Evolutionary conservation across 2,888 invertebrate species (phyloP).

Genomic region (Strigamia transsilvanica): DNA sequence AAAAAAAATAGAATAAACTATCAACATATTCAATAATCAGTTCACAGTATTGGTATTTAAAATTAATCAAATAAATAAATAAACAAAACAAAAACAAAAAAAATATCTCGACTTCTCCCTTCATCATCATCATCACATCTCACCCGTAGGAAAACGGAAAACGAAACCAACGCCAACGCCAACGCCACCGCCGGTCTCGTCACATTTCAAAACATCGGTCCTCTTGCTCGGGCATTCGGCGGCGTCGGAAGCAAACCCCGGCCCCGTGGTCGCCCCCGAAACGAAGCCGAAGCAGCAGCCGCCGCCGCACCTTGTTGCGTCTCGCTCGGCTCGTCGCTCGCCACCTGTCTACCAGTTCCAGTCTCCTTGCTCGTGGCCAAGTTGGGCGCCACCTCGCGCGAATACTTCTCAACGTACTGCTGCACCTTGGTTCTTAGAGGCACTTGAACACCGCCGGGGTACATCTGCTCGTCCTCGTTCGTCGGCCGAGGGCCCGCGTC

Average conservation of each 20-base stretch:
- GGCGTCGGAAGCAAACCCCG: constrained; percentile 38
- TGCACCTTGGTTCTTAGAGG: constrained; percentile 58
- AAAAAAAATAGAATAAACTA: neutral
- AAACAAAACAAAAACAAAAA: neutral
- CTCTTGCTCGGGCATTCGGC: constrained; percentile 9
- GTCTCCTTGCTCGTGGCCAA: neutral
- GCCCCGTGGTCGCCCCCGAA: neutral
- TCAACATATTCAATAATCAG: neutral
- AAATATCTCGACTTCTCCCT: neutral
- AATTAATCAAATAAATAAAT: neutral
- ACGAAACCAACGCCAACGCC: neutral
- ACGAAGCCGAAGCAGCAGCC: neutral
- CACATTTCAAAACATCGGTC: neutral
- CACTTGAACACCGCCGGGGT: constrained; percentile 9
- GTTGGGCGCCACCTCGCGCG: constrained; percentile 52
- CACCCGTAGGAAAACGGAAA: neutral
- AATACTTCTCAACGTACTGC: constrained; percentile 57
- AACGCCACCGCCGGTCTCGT: too few species aligned
- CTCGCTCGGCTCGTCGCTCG: neutral
- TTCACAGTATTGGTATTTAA: neutral
- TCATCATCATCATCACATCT: neutral
- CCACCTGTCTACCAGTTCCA: constrained; percentile 5
- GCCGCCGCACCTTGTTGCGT: neutral
- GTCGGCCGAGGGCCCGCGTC: neutral
- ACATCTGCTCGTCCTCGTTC: neutral